phyloP scores from a whole-genome alignment of 2,797 vertebrate genomes.

The Morus bassanus region DNA sequence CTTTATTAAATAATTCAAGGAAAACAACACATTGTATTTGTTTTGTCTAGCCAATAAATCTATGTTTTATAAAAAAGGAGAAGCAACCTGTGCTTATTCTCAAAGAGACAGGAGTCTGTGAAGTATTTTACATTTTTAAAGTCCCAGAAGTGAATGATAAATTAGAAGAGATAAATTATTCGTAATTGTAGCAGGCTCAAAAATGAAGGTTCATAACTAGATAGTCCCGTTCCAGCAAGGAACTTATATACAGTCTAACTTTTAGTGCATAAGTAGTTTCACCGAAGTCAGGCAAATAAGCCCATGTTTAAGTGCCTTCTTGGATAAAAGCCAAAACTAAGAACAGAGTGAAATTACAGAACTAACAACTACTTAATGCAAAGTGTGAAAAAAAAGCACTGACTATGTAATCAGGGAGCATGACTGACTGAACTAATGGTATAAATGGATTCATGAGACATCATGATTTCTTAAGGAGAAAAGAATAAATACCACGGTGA shows the following conservation, averaged over 20 bases:
- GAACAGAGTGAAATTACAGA: not conserved
- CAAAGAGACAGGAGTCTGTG: not conserved
- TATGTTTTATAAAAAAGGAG: not conserved
- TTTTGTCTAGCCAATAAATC: not conserved
- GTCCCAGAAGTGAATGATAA: not conserved
- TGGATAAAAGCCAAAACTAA: not conserved
- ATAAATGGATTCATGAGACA: not conserved
- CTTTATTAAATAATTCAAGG: constrained; percentile 24
- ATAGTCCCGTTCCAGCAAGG: not conserved
- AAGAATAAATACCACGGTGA: not conserved
- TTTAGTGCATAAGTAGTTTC: not conserved
- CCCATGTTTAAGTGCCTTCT: not conserved
- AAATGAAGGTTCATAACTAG: not conserved
- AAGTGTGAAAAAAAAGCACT: not conserved
- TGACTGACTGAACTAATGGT: not conserved
- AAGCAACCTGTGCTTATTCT: not conserved
- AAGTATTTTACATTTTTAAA: not conserved
- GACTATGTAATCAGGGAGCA: not conserved
- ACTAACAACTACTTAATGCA: not conserved
- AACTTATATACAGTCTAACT: not conserved
- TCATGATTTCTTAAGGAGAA: not conserved
- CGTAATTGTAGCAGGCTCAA: not conserved
- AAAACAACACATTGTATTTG: not conserved
- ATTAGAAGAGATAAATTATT: constrained; percentile 4
- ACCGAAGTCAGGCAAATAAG: not conserved